A percentile compares a stretch with the other conserved stretches of the same genome.
These are phyloP conservation scores for Gonioctena quinquepunctata DNA, from an alignment of 1,140 invertebrate genomes.

Conservation along the genomic window DNA sequence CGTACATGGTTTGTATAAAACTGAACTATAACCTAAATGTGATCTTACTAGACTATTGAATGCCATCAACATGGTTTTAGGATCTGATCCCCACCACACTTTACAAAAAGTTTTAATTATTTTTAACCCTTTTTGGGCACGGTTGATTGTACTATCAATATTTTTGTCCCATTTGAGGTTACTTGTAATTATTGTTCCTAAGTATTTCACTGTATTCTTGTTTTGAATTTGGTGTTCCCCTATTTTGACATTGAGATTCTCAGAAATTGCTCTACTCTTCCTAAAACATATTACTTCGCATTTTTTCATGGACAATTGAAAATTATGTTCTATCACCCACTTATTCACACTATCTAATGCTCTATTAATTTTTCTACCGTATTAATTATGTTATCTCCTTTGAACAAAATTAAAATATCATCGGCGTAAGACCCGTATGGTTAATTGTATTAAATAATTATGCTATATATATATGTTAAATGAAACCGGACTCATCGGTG, in stretches of 20 bases:
- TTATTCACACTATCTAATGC: background rate
- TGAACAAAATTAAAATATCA: conserved; percentile 13
- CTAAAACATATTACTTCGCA: conserved; percentile 3
- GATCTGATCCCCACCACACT: conserved; percentile 16
- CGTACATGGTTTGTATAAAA: background rate
- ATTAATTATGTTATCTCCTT: background rate
- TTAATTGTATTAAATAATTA: background rate
- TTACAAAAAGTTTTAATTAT: conserved; percentile 11
- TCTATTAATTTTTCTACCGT: background rate
- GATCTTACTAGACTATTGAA: background rate
- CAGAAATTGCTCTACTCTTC: background rate
- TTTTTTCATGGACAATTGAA: background rate
- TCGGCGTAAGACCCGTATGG: conserved; percentile 21
- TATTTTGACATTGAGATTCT: background rate
- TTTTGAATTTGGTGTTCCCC: background rate
- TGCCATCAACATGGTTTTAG: conserved; percentile 1
- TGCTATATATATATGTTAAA: conserved; percentile 29
- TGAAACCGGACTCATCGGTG: conserved; percentile 11
- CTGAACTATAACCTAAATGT: background rate
- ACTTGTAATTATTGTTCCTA: background rate
- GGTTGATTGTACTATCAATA: background rate
- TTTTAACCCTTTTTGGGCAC: conserved; percentile 6
- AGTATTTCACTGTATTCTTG: conserved; percentile 15
- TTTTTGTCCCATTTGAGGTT: conserved; percentile 12
- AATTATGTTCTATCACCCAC: conserved; percentile 1